Conservation (phyloP, 2,888 invertebrate genomes). For the Pammene fasciana region DNA sequence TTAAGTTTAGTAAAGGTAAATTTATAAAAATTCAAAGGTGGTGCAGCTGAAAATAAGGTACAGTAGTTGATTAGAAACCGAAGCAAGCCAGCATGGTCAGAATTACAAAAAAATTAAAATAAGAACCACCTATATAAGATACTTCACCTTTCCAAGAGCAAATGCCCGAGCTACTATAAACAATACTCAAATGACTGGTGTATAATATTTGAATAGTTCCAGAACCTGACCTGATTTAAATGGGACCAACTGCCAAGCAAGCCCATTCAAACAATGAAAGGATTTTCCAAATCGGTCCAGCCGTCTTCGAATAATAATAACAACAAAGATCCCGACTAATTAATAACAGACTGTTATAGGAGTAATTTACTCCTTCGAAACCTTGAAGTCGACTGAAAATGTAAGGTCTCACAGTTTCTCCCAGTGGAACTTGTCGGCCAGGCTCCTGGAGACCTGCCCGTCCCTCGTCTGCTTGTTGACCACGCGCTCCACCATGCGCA, state of each 20-base stretch:
- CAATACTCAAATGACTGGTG: too few relatives aligned
- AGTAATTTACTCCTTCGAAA: too few relatives aligned
- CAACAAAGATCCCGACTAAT: too few relatives aligned
- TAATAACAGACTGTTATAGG: too few relatives aligned
- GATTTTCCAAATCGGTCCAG: too few relatives aligned
- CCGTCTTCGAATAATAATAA: too few relatives aligned
- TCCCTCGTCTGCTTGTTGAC: conserved; percentile 74
- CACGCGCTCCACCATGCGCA: conserved; percentile 67
- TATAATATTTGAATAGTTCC: too few relatives aligned
- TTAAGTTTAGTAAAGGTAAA: not conserved
- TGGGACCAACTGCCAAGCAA: too few relatives aligned
- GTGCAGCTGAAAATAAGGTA: not conserved
- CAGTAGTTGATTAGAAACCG: not conserved
- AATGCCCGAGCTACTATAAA: too few relatives aligned
- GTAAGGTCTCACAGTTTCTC: conserved; percentile 62
- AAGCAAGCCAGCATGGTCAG: not conserved
- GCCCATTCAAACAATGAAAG: not conserved
- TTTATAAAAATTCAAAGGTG: not conserved
- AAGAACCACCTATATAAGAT: too few relatives aligned
- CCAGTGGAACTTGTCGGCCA: conserved; percentile 74
- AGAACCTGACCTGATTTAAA: too few relatives aligned
- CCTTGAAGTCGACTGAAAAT: not conserved
- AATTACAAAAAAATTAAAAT: not conserved
- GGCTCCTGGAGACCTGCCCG: conserved; percentile 66
- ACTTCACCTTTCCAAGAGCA: too few relatives aligned